Evolutionary conservation across 2,797 vertebrate species (phyloP), one percentile per base, ranked within the genome.

Genomic region (Sebastes cheni): DNA sequence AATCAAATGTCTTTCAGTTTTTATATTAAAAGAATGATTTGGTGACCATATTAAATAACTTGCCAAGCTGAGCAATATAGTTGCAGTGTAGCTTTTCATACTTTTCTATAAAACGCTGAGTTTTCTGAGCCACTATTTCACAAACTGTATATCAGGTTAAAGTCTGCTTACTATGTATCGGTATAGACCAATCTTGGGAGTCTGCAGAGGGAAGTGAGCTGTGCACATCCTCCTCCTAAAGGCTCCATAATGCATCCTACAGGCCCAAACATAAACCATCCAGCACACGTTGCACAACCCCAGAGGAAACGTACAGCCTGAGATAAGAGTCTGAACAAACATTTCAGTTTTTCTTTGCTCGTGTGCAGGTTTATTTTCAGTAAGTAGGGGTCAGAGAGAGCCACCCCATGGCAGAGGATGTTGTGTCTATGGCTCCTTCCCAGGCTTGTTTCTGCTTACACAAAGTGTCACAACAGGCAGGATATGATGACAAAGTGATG

Each of bases 311-410:
- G 79, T 87, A 91, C 77, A 91, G 68, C 82, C 61, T 7, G 67
- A 91, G 88, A 93, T 92, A 91, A 89, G 83, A 71, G 79, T 87
- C 82, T 87, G 87, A 86, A 83, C 86, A 91, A 92, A 94, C 90
- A 90, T 87, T 82, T 79, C 56, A 59, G 69, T 16, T 77, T 88
- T 78, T 83, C 71, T 87, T 76, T 61, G 58, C 80, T 78, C 3
- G 8, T 64, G 22, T 72, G 72, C 58, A 23, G 23, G 75, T 89
- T 92, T 90, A 83, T 91, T 93, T 87, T 72, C 39, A 90, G 71
- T 73, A 62, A 75, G 56, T 59, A 20, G 72, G 80, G 80, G 88
- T 82, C 72, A 85, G 72, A 22, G 50, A 36, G 69, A 78, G 73
- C 77, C 72, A 20, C 32, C 55, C 65, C 20, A 16, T 61, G 55